Percentiles rank a stretch among this genome's conserved stretches.
These are phyloP conservation scores for Rotaria magnacalcarata DNA, from an alignment of 2,888 invertebrate species.

Conservation along the genomic window DNA sequence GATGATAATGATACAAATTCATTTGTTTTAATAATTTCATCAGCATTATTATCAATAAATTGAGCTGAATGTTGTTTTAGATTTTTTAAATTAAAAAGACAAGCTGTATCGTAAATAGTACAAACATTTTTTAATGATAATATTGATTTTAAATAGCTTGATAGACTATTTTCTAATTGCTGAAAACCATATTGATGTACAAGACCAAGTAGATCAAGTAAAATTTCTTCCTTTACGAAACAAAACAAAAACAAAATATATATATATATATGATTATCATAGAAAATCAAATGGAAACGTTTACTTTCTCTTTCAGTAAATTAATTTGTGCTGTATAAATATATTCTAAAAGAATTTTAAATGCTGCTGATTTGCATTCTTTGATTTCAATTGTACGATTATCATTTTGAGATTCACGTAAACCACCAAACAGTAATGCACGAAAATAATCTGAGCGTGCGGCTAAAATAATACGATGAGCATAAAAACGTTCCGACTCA, in stretches of 20 bases:
- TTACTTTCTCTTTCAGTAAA: conserved; percentile 65
- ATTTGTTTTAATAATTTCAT: conserved; percentile 76
- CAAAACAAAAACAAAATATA: too few species aligned
- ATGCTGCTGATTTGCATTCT: conserved; percentile 65
- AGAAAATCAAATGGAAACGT: conserved; percentile 25
- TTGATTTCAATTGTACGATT: conserved; percentile 75
- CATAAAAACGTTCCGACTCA: conserved; percentile 69
- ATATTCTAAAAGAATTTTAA: conserved; percentile 74
- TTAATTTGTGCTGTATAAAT: conserved; percentile 80
- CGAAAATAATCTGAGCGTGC: conserved; percentile 88
- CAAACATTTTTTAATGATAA: conserved; percentile 83
- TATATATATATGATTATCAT: background rate
- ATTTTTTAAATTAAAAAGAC: conserved; percentile 66
- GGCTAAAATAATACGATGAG: conserved; percentile 80
- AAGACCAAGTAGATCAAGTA: conserved; percentile 71
- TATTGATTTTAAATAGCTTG: conserved; percentile 82
- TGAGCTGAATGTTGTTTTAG: conserved; percentile 74
- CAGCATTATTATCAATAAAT: conserved; percentile 83
- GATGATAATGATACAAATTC: conserved; percentile 77
- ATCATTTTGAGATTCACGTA: conserved; percentile 63
- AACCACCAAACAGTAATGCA: conserved; percentile 66
- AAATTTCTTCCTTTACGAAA: conserved; percentile 55
- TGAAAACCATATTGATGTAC: conserved; percentile 92
- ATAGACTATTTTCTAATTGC: conserved; percentile 82
- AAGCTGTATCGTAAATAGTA: conserved; percentile 85